Percentiles rank a stretch among this genome's conserved stretches.
Conservation (phyloP, 1,140 invertebrate species). For the Vanessa tameamea region DNA sequence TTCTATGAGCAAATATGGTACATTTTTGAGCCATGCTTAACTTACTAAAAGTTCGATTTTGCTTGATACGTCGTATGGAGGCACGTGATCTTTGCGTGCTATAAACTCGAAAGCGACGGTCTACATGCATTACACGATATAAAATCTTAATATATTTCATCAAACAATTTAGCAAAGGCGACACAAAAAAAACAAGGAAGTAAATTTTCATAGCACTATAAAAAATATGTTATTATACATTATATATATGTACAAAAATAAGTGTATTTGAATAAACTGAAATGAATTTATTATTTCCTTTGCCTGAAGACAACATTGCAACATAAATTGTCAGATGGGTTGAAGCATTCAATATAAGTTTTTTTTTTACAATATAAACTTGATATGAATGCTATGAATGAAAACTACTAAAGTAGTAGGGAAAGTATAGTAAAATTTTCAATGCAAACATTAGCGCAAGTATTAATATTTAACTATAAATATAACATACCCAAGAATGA, state of each 20-base stretch:
- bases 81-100: conserved; percentile 2
- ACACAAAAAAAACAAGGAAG: neutral
- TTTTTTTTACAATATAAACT: too few species aligned
- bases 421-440: neutral
- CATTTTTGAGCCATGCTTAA: neutral
- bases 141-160: conserved; percentile 12
- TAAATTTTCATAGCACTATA: neutral
- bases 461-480: neutral
- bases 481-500: conserved; percentile 62
- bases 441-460: neutral
- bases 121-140: conserved; percentile 40
- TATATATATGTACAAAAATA: too few species aligned
- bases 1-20: neutral
- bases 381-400: too few species aligned
- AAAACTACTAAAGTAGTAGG: too few species aligned
- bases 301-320: too few species aligned
- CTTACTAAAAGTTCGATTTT: conserved; percentile 12
- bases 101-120: conserved; percentile 33
- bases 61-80: conserved; percentile 1
- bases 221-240: too few species aligned
- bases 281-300: too few species aligned
- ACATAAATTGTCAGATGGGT: too few species aligned
- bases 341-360: too few species aligned
- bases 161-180: neutral
- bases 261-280: too few species aligned